Base-by-base conservation (phyloP, 2,888 invertebrate genomes). In the Eupithecia subumbrata region DNA sequence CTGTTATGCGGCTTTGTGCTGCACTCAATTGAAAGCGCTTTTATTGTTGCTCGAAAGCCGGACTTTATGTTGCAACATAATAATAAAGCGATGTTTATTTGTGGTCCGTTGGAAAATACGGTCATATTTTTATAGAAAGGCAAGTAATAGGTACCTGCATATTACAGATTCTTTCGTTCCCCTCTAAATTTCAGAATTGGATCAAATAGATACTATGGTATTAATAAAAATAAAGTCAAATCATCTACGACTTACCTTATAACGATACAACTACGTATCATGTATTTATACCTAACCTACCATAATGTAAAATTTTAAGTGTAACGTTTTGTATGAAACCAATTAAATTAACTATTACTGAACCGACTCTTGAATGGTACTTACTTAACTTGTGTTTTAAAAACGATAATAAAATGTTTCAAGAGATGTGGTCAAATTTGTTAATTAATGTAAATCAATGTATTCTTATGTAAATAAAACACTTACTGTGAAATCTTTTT, bases 11-110 rank as follows among this genome's bases (percentile, higher is more conserved):
- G 76, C 71, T 74, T 74, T 71, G 30, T 71, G 76, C 64, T 78
- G 78, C 77, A 74, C 74, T 78, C 72, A 34, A 75, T 73, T 60
- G 45, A 72, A 70, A 76, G 76, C 75, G 75, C 75, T 79, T 76
- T 74, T 78, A 77, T 78, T 77, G 76, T 77, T 73, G 72, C 70
- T 76, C 71, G 68, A 67, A 76, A 74, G 68, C 40, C 67, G 48
- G 74, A 63, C 43, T 74, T 67, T 72, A 43, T 72, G 43, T 66
- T 76, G 16, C 64, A 25, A 43, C 30, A 34, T 64, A 63, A 30
- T 67, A 66, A 18, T n/a, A 40, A 40, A 40, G 67, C 40, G 43
- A 43, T 22, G 16, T 40, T 40, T 43, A 68, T 45, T 45, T 43
- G 43, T 68, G 16, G 25, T 14, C 43, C 22, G 16, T 45, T 68